Conservation (phyloP, 2,888 invertebrate genomes). For the Caenorhabditis afra region DNA sequence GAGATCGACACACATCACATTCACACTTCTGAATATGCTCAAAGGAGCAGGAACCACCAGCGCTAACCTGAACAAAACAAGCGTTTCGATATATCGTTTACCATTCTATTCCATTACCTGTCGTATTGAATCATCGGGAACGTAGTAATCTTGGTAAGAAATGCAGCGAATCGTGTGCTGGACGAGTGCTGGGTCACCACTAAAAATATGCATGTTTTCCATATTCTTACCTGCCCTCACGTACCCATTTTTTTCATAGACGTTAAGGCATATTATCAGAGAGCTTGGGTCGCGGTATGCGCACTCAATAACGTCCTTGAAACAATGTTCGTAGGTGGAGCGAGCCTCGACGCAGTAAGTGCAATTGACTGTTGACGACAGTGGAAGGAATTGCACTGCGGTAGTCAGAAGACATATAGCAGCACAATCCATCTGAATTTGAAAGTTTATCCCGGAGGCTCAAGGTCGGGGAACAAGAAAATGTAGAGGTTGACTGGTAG, state of each 20-base stretch:
- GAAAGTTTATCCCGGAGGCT: slow-evolving; percentile 5
- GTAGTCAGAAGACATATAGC: slow-evolving; percentile 66
- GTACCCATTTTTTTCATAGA: slow-evolving; percentile 63
- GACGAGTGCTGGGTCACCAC: slow-evolving; percentile 52
- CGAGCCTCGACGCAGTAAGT: slow-evolving; percentile 70
- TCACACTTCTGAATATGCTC: slow-evolving; percentile 63
- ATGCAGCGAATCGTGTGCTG: slow-evolving; percentile 64
- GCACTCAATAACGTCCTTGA: slow-evolving; percentile 72
- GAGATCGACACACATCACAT: slow-evolving; percentile 61
- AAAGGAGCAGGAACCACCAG: slow-evolving; percentile 62
- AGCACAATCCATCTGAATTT: slow-evolving; percentile 63
- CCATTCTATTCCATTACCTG: no score
- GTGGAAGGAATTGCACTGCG: slow-evolving; percentile 60
- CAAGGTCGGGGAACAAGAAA: neutral
- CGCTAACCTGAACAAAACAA: slow-evolving; percentile 39
- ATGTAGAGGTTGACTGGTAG: neutral
- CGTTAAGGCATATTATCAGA: slow-evolving; percentile 65
- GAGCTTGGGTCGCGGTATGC: slow-evolving; percentile 72
- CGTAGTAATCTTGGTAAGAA: slow-evolving; percentile 66
- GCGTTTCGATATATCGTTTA: neutral
- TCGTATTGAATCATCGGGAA: slow-evolving; percentile 53
- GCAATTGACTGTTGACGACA: slow-evolving; percentile 56
- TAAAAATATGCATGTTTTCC: slow-evolving; percentile 6
- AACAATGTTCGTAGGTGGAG: slow-evolving; percentile 68
- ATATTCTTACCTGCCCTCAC: neutral